Percentiles rank a stretch among this genome's conserved stretches.
Evolutionary conservation across 2,888 invertebrate genomes (phyloP).

Genomic region (Drosophila leonis): DNA sequence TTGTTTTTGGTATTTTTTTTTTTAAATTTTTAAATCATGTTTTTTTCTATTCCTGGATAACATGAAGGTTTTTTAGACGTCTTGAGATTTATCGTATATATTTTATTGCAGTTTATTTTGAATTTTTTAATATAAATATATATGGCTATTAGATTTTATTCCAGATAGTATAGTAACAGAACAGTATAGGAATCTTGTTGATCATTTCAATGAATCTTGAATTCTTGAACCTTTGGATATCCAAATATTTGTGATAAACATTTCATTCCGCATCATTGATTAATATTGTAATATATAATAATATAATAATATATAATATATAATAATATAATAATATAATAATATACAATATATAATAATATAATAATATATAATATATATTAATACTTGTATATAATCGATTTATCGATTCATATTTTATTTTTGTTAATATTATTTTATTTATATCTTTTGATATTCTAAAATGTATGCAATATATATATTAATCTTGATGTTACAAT

Average conservation of each 20-base stretch:
- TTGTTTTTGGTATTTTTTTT: neutral
- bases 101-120: neutral
- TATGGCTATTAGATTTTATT: neutral
- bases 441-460: neutral
- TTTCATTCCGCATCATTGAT: neutral
- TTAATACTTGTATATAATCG: too few species aligned
- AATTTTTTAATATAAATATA: neutral
- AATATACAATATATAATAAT: too few species aligned
- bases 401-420: neutral
- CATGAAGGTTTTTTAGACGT: neutral
- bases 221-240: neutral
- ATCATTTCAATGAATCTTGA: neutral
- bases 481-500: too few species aligned
- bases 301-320: too few species aligned
- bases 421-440: neutral
- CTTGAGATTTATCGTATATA: neutral
- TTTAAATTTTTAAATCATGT: neutral
- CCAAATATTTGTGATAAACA: neutral
- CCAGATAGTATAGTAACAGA: too few species aligned
- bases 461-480: too few species aligned
- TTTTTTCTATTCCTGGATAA: neutral
- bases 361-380: too few species aligned
- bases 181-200: too few species aligned
- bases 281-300: too few species aligned
- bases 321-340: too few species aligned